Evolutionary conservation across 2,113 vertebrate genomes (phyloP).

Genomic region (Zingel zingel): DNA sequence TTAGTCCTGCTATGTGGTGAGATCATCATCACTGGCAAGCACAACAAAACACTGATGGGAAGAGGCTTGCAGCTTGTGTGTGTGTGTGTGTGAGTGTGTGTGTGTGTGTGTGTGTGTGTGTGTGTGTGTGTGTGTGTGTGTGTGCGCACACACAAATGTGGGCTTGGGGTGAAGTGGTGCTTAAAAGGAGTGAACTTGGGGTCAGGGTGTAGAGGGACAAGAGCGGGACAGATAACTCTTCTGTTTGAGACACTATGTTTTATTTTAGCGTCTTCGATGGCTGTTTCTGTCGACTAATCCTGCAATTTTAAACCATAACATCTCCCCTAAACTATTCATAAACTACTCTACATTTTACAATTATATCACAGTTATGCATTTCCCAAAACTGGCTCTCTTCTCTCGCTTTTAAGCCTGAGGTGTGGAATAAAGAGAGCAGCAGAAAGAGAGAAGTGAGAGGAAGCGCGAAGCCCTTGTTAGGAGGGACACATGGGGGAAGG

Average conservation of each 20-base stretch:
- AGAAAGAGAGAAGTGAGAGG: constrained; percentile 56
- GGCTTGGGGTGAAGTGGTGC: constrained; percentile 75
- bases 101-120: constrained; percentile 33
- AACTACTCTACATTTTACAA: constrained; percentile 23
- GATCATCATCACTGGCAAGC: constrained; percentile 72
- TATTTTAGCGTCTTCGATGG: constrained; percentile 19
- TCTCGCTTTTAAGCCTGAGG: constrained; percentile 15
- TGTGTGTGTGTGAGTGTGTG: constrained; percentile 28
- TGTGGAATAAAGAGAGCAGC: constrained; percentile 60
- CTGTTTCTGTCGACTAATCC: constrained; percentile 21
- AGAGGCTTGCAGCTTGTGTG: constrained; percentile 60
- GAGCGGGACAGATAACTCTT: constrained; percentile 48
- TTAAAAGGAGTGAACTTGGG: constrained; percentile 64
- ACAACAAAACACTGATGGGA: constrained; percentile 74
- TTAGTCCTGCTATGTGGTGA: constrained; percentile 71
- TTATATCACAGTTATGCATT: constrained; percentile 38
- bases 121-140: neutral
- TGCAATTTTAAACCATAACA: constrained; percentile 2
- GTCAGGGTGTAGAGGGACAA: constrained; percentile 65
- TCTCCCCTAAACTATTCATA: constrained; percentile 31
- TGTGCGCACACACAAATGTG: constrained; percentile 23
- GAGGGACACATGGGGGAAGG: constrained; percentile 64
- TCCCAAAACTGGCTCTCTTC: constrained; percentile 17
- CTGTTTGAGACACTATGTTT: constrained; percentile 40
- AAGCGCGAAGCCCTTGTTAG: constrained; percentile 53